Percentiles rank a stretch among this genome's conserved stretches.
These are phyloP conservation scores for Athene cunicularia DNA, from an alignment of 2,113 vertebrate species.

Conservation along the genomic window DNA sequence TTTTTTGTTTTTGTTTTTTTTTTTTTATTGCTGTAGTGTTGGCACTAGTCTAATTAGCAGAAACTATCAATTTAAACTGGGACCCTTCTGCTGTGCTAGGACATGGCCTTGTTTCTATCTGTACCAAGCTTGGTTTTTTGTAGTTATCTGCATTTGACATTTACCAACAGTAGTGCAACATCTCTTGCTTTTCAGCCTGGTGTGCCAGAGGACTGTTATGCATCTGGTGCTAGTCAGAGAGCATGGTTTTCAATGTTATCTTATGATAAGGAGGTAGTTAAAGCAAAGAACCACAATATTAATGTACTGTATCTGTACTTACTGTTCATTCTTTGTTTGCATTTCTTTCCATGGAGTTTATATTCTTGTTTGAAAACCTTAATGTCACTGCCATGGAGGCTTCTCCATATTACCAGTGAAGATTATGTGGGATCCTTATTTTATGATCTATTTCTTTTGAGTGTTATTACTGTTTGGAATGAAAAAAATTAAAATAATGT, in stretches of 20 bases:
- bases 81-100: neutral
- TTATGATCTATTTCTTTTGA: neutral
- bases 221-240: neutral
- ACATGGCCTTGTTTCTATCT: neutral
- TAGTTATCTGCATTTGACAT: neutral
- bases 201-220: neutral
- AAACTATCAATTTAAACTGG: neutral
- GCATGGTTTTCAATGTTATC: neutral
- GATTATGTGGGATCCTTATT: neutral
- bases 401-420: neutral
- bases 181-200: neutral
- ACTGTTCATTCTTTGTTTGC: constrained; percentile 1
- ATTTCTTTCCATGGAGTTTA: constrained; percentile 5
- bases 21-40: neutral
- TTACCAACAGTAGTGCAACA: neutral
- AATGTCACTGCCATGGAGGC: neutral
- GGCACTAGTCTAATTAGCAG: neutral
- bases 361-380: neutral
- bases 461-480: neutral
- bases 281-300: neutral
- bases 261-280: neutral
- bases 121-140: neutral
- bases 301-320: neutral
- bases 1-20: neutral
- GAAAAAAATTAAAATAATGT: neutral